Percentiles rank a stretch among this genome's conserved stretches.
Evolutionary conservation across 2,888 invertebrate genomes (phyloP).

Genomic region (Drosophila paracracens): DNA sequence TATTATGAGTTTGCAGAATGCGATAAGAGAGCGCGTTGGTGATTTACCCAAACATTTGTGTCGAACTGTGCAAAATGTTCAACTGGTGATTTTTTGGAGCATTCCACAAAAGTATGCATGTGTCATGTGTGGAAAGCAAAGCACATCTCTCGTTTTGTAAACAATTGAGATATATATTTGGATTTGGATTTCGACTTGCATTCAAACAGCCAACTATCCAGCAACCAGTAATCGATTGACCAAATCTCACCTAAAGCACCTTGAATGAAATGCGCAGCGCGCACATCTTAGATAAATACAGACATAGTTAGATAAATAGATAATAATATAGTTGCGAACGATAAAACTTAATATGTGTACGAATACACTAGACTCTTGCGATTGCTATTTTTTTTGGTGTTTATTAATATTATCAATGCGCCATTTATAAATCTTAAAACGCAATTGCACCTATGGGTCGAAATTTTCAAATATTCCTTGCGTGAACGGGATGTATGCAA

Average conservation of each 20-base stretch:
- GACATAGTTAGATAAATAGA: not conserved
- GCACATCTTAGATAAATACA: not conserved
- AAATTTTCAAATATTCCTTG: conserved; percentile 12
- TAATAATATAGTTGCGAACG: conserved; percentile 32
- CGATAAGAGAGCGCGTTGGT: not conserved
- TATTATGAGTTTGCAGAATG: not conserved
- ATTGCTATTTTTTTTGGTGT: conserved; percentile 14
- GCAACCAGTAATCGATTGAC: not conserved
- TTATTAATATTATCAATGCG: conserved; percentile 4
- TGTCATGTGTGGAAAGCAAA: conserved; percentile 9
- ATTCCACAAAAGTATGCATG: not conserved
- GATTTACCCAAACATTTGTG: not conserved
- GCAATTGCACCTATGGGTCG: conserved; percentile 70
- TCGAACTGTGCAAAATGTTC: not conserved
- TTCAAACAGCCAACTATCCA: not conserved
- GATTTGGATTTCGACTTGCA: not conserved
- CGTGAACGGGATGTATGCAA: not conserved
- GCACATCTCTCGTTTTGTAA: conserved; percentile 1
- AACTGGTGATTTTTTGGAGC: not conserved
- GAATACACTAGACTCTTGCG: conserved; percentile 14
- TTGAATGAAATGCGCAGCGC: conserved; percentile 41
- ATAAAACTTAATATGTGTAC: conserved; percentile 40
- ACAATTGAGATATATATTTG: not conserved
- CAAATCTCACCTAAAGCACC: conserved; percentile 1
- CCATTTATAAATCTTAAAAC: conserved; percentile 50